Percentiles rank a stretch among this genome's conserved stretches.
Conservation (phyloP, 2,888 invertebrate species). For the Xestia c-nigrum region DNA sequence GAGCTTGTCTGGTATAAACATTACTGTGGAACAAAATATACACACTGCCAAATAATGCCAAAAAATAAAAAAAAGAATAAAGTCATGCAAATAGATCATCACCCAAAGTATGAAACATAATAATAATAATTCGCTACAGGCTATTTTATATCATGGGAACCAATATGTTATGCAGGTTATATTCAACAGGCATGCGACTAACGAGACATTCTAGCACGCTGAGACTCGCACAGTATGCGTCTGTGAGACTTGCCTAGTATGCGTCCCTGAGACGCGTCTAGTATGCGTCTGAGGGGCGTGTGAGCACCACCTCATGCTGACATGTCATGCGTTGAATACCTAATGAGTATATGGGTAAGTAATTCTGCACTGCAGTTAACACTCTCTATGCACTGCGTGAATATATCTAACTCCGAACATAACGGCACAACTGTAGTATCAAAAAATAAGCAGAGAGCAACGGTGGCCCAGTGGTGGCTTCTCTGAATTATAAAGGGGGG, state of each 20-base stretch:
- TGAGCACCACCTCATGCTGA: conserved; percentile 34
- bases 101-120: too few species aligned
- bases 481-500: too few species aligned
- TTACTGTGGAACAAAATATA: too few species aligned
- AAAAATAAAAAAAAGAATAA: too few species aligned
- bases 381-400: neutral
- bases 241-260: conserved; percentile 26
- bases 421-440: neutral
- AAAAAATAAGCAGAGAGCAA: neutral
- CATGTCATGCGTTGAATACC: conserved; percentile 42
- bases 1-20: too few species aligned
- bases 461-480: too few species aligned
- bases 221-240: conserved; percentile 30
- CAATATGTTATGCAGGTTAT: conserved; percentile 50
- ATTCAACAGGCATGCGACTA: conserved; percentile 58
- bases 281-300: conserved; percentile 31
- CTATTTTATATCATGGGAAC: too few species aligned
- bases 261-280: conserved; percentile 25
- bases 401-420: neutral
- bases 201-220: conserved; percentile 53
- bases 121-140: too few species aligned
- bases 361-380: conserved; percentile 15
- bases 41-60: too few species aligned
- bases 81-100: too few species aligned
- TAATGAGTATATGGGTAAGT: conserved; percentile 23